Conservation (phyloP, 2,797 vertebrate genomes). For the Prionace glauca region DNA sequence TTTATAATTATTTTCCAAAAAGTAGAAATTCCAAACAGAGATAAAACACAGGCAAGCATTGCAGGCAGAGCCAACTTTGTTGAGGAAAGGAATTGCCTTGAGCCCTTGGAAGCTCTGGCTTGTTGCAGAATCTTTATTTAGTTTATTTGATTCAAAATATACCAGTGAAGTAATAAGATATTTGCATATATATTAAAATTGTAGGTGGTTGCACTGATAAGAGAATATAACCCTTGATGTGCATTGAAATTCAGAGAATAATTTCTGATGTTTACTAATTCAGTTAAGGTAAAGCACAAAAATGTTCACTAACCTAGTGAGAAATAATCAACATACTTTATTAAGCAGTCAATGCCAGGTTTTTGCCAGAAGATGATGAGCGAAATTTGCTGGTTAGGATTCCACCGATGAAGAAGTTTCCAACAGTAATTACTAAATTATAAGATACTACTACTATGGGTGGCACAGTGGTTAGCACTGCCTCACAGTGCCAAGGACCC, state of each 20-base stretch:
- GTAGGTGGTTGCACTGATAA: neutral
- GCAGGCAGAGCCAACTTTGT: neutral
- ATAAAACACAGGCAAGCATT: neutral
- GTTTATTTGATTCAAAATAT: neutral
- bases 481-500: too few relatives aligned
- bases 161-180: neutral
- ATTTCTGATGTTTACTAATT: neutral
- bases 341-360: neutral
- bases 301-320: neutral
- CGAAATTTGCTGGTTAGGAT: neutral
- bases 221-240: neutral
- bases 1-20: neutral
- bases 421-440: neutral
- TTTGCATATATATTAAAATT: slow-evolving; percentile 17
- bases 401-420: neutral
- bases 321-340: neutral
- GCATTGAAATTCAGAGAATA: slow-evolving; percentile 18
- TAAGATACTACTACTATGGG: too few relatives aligned
- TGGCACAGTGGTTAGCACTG: too few relatives aligned
- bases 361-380: neutral
- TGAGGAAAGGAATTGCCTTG: neutral
- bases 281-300: neutral
- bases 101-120: neutral
- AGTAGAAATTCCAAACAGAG: neutral
- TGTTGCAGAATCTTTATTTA: neutral